A percentile compares a stretch with the other conserved stretches of the same genome.
These are phyloP conservation scores for Rhea pennata DNA, from an alignment of 2,113 vertebrate species.

Conservation along the genomic window DNA sequence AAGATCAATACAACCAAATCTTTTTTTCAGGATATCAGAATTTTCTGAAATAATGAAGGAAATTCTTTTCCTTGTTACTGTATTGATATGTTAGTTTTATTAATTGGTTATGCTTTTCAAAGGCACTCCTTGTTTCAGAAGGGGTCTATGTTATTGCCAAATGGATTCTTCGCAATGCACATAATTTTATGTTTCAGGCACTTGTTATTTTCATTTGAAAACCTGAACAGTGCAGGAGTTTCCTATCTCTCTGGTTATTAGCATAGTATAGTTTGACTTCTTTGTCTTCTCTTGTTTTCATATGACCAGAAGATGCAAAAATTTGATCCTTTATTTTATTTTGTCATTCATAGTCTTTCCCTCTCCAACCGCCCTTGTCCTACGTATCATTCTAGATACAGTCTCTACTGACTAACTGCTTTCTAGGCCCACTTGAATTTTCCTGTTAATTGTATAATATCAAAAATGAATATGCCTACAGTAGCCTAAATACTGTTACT, in stretches of 20 bases:
- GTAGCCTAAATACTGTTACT: neutral
- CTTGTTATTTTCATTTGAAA: neutral
- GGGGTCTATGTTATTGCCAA: neutral
- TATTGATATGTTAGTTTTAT: neutral
- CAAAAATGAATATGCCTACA: neutral
- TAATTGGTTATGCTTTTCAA: neutral
- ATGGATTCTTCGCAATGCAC: neutral
- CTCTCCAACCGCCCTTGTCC: neutral
- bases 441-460: neutral
- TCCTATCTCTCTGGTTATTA: neutral
- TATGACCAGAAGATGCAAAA: neutral
- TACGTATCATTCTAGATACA: neutral
- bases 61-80: neutral
- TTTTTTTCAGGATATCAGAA: neutral
- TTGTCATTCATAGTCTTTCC: neutral
- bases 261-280: neutral
- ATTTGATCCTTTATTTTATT: neutral
- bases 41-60: neutral
- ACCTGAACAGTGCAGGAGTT: neutral
- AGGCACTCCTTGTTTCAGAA: neutral
- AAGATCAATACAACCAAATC: neutral
- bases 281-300: neutral
- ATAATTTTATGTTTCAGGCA: neutral
- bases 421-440: neutral
- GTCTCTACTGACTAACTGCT: neutral